Base-by-base conservation (phyloP, 2,888 invertebrate genomes). In the Torymus aiolomorphi region DNA sequence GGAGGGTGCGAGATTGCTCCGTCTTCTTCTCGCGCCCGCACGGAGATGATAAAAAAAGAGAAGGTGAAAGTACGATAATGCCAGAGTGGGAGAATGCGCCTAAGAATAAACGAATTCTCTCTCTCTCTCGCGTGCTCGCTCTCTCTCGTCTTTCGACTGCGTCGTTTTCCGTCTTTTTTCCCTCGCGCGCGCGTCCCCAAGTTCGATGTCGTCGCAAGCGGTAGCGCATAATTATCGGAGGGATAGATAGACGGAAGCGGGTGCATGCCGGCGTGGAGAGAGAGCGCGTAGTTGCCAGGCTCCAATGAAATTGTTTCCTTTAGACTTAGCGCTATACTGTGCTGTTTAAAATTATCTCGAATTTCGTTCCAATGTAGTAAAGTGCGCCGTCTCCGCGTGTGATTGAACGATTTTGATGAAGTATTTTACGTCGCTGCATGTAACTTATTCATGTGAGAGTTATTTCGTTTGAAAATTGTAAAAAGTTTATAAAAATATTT, bases 21-120 rank as follows among this genome's bases (percentile, higher is more conserved):
- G 42, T 42, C 42, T 42, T 42, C 42, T 42, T 42, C 42, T 42
- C 42, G 49, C 20, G 5, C 18, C 51, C 12, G 24, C 18, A 42
- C 18, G 49, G 56, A 42, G 52, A 42, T 42, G 42, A 8, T 8
- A 42, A 42, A 31, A 52, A 54, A 65, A 61, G n/a, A 73, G 54
- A 69, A 76, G 62, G 63, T 70, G 54, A 72, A 72, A 72, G 63
- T 52, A 76, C 54, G 24, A 72, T 69, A 62, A 67, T 63, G 62
- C 54, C 52, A 5, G 54, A 72, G 80, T 72, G 76, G 80, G 75
- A 71, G 78, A 74, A 77, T 61, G 75, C 59, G 78, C 73, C 88
- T 85, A 84, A 86, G 84, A 87, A 87, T 85, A 88, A 85, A 86
- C 82, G 78, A 80, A 82, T 84, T 83, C 80, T 84, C 82, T 83